Conservation (phyloP, 2,113 vertebrate genomes). For the Erinaceus europaeus region DNA sequence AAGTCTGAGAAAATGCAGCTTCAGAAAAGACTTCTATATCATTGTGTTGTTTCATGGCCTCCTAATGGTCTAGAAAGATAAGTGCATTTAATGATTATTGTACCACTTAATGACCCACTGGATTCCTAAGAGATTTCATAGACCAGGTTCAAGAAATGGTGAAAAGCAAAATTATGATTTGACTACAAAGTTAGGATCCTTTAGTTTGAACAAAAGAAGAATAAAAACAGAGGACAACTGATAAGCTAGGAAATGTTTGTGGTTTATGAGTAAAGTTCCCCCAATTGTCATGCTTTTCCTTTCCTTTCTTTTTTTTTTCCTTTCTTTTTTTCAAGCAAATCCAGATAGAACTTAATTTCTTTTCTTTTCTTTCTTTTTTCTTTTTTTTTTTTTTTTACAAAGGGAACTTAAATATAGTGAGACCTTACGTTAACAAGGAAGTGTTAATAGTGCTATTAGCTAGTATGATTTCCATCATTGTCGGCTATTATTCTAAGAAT, state of each 20-base stretch:
- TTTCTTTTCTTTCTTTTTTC: not conserved
- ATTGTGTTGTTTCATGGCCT: not conserved
- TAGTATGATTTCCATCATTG: conserved; percentile 55
- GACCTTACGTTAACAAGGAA: not conserved
- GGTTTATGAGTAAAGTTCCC: not conserved
- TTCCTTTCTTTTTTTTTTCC: not conserved
- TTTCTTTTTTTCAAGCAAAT: not conserved
- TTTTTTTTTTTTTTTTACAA: not conserved
- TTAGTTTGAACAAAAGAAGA: conserved; percentile 12
- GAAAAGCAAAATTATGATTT: conserved; percentile 30
- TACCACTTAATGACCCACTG: not conserved
- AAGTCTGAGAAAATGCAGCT: not conserved
- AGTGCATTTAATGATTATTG: not conserved
- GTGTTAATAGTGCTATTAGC: conserved; percentile 59
- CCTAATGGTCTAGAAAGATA: not conserved
- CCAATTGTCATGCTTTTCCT: not conserved
- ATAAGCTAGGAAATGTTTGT: not conserved
- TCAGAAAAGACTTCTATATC: not conserved
- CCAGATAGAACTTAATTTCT: conserved; percentile 7
- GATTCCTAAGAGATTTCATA: not conserved
- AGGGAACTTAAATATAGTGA: conserved; percentile 12
- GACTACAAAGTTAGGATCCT: not conserved
- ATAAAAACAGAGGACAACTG: not conserved
- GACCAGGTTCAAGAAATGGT: not conserved
- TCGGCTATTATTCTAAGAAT: conserved; percentile 46